Evolutionary conservation across 2,888 invertebrate genomes (phyloP).

Genomic region (Allacma fusca): DNA sequence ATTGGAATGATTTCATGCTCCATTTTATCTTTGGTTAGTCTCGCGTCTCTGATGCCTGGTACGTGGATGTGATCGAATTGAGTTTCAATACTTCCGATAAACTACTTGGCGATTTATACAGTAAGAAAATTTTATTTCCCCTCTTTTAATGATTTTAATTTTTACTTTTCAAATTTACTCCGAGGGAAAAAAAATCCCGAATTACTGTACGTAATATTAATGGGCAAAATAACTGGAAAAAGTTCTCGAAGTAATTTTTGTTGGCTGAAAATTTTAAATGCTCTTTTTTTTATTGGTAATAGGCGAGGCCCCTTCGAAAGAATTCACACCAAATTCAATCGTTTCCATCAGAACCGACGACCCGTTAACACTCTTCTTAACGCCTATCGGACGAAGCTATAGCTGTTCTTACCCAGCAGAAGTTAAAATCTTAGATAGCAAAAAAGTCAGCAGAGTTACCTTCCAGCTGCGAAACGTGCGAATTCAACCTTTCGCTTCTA

Average conservation of each 20-base stretch:
- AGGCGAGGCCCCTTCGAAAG: constrained; percentile 15
- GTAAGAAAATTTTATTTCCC: constrained; percentile 64
- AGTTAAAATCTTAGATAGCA: constrained; percentile 68
- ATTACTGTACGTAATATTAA: too few species aligned
- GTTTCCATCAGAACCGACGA: constrained; percentile 56
- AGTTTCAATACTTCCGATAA: constrained; percentile 73
- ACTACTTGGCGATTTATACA: constrained; percentile 66
- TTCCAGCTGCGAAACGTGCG: constrained; percentile 75
- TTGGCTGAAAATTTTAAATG: too few species aligned
- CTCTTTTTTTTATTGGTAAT: too few species aligned
- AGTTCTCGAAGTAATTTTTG: too few species aligned
- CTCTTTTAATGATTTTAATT: neutral
- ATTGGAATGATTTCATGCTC: too few species aligned
- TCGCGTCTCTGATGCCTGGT: constrained; percentile 89
- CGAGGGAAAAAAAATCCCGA: too few species aligned
- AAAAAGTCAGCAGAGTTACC: constrained; percentile 67
- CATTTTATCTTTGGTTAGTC: constrained; percentile 71
- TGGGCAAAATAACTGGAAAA: too few species aligned
- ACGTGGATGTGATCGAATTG: constrained; percentile 78
- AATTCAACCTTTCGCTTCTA: constrained; percentile 88
- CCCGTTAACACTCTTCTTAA: constrained; percentile 72
- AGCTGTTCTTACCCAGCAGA: constrained; percentile 75
- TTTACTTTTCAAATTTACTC: neutral
- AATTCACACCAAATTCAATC: constrained; percentile 31
- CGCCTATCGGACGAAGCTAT: constrained; percentile 86